A percentile compares a stretch with the other conserved stretches of the same genome.
Evolutionary conservation across 2,888 invertebrate genomes (phyloP).

Genomic region (Xanthia togata): DNA sequence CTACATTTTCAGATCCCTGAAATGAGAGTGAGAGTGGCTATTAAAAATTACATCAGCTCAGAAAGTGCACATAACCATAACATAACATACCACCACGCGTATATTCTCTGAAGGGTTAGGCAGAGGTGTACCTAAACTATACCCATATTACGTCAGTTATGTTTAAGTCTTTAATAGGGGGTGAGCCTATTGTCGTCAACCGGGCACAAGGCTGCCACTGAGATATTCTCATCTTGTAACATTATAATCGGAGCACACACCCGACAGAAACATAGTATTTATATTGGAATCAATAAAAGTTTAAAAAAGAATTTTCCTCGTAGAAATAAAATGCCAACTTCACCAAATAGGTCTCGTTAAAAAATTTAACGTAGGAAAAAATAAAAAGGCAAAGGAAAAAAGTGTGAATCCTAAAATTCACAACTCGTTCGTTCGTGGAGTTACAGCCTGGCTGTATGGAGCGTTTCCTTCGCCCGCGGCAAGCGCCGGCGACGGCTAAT

Average conservation of each 20-base stretch:
- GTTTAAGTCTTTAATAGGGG: no score
- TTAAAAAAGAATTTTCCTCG: constrained; percentile 11
- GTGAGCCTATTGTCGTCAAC: no score
- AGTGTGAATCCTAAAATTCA: constrained; percentile 68
- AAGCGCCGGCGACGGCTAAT: constrained; percentile 80
- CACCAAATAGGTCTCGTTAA: constrained; percentile 59
- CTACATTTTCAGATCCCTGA: background rate
- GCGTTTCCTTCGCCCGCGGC: constrained; percentile 80
- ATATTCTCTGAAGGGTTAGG: no score
- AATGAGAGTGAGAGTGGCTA: background rate
- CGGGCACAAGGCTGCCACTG: no score
- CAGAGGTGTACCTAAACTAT: no score
- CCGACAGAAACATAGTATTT: background rate
- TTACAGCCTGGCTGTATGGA: constrained; percentile 75
- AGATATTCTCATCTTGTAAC: background rate
- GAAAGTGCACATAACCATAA: no score
- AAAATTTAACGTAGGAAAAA: constrained; percentile 41
- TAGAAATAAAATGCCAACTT: constrained; percentile 22
- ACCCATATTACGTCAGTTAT: no score
- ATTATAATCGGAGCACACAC: background rate
- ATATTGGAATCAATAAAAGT: constrained; percentile 39
- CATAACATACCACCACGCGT: no score
- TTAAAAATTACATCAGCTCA: background rate
- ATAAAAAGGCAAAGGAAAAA: constrained; percentile 50
- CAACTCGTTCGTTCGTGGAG: constrained; percentile 70